A percentile compares a stretch with the other conserved stretches of the same genome.
phyloP scores from a whole-genome alignment of 2,113 vertebrate species.

The Brienomyrus longianalis region DNA sequence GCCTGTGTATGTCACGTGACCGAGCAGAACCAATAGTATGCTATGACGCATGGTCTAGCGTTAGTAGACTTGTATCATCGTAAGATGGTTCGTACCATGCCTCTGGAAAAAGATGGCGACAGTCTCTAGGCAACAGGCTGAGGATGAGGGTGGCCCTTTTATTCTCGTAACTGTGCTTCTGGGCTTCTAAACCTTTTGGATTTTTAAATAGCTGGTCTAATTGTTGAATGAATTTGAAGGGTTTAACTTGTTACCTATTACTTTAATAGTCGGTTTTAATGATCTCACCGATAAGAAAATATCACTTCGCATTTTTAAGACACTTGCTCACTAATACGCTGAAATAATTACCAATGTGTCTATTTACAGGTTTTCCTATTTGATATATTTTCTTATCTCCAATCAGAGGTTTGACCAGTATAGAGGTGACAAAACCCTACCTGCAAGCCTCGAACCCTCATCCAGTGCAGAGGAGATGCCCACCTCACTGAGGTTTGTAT shows the following conservation, averaged over 20 bases:
- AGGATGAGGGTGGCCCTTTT: background rate
- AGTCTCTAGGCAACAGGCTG: background rate
- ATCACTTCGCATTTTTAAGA: background rate
- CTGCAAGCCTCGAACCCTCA: slow-evolving; percentile 87
- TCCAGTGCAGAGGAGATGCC: slow-evolving; percentile 77
- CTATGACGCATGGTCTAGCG: background rate
- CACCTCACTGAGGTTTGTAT: slow-evolving; percentile 77
- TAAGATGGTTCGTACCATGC: background rate
- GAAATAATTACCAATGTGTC: background rate
- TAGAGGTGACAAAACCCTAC: slow-evolving; percentile 87
- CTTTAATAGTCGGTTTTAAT: background rate
- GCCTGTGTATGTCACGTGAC: background rate
- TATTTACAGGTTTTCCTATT: background rate
- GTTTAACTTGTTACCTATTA: background rate
- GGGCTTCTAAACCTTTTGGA: background rate
- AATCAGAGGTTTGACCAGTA: slow-evolving; percentile 86
- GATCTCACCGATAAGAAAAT: background rate
- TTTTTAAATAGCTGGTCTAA: background rate
- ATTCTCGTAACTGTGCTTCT: background rate
- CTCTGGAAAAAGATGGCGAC: background rate
- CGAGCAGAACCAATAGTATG: background rate
- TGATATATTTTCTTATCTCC: background rate
- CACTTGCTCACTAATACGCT: background rate
- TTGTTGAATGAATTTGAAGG: background rate
- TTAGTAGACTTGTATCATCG: background rate